phyloP scores from a whole-genome alignment of 2,888 invertebrate species.

The Drosophila yooni region DNA sequence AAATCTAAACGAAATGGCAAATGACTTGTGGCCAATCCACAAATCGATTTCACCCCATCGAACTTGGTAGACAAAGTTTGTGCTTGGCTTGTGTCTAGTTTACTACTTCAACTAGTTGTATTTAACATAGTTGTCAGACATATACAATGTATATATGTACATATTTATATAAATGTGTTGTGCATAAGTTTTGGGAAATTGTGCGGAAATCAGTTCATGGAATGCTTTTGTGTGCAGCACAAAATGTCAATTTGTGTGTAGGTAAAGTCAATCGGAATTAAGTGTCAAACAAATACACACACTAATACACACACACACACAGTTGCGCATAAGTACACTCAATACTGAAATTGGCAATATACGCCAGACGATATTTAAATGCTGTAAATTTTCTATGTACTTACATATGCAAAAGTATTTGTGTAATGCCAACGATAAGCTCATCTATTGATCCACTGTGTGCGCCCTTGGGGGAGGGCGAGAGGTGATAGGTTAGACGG shows the following conservation, averaged over 20 bases:
- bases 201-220: slow-evolving; percentile 38
- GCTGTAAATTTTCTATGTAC: slow-evolving; percentile 69
- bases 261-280: slow-evolving; percentile 77
- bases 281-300: slow-evolving; percentile 65
- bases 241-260: slow-evolving; percentile 78
- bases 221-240: slow-evolving; percentile 44
- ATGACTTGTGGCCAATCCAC: slow-evolving; percentile 48
- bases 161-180: neutral
- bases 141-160: neutral
- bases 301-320: slow-evolving; percentile 10
- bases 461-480: neutral
- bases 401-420: slow-evolving; percentile 71
- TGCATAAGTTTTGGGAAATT: slow-evolving; percentile 20
- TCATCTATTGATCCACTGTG: slow-evolving; percentile 72
- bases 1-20: slow-evolving; percentile 37
- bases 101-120: slow-evolving; percentile 16
- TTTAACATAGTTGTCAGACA: slow-evolving; percentile 8
- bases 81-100: slow-evolving; percentile 1
- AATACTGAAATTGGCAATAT: slow-evolving; percentile 6
- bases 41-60: slow-evolving; percentile 32
- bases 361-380: slow-evolving; percentile 63
- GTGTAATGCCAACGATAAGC: slow-evolving; percentile 77
- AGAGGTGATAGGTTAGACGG: neutral
- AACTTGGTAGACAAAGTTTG: slow-evolving; percentile 9
- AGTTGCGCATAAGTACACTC: slow-evolving; percentile 11